phyloP scores from a whole-genome alignment of 2,797 vertebrate genomes.

The Rhinophrynus dorsalis region DNA sequence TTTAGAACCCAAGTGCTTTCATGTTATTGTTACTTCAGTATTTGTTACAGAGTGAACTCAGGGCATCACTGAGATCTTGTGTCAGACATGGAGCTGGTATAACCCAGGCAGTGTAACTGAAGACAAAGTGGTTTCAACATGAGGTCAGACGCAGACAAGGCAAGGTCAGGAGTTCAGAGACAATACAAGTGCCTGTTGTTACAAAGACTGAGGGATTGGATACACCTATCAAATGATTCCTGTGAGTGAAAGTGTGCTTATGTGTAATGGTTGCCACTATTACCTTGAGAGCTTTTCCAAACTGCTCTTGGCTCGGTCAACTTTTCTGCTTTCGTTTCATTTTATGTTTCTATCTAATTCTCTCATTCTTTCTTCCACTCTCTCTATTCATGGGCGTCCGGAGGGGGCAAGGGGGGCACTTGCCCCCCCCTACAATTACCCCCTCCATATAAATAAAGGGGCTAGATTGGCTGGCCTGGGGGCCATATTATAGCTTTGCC shows the following conservation, averaged over 20 bases:
- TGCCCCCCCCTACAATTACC: no score
- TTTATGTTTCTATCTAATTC: no score
- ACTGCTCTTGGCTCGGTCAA: background rate
- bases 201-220: constrained; percentile 38
- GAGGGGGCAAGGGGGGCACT: no score
- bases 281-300: constrained; percentile 13
- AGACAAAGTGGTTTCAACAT: constrained; percentile 56
- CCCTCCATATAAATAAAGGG: no score
- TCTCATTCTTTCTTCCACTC: no score
- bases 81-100: constrained; percentile 58
- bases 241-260: constrained; percentile 47
- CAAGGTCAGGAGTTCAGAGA: constrained; percentile 63
- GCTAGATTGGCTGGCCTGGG: no score
- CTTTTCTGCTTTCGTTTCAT: background rate
- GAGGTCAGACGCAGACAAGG: constrained; percentile 51
- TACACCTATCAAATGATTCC: constrained; percentile 44
- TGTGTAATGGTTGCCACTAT: constrained; percentile 42
- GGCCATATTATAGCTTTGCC: no score
- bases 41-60: constrained; percentile 38
- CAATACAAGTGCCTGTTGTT: constrained; percentile 49
- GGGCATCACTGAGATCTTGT: constrained; percentile 32
- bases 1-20: constrained; percentile 41
- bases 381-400: no score
- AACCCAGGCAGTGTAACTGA: constrained; percentile 63
- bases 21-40: constrained; percentile 23